A percentile compares a stretch with the other conserved stretches of the same genome.
These are phyloP conservation scores for Cheilosia soror DNA, from an alignment of 2,888 invertebrate species.

Conservation along the genomic window DNA sequence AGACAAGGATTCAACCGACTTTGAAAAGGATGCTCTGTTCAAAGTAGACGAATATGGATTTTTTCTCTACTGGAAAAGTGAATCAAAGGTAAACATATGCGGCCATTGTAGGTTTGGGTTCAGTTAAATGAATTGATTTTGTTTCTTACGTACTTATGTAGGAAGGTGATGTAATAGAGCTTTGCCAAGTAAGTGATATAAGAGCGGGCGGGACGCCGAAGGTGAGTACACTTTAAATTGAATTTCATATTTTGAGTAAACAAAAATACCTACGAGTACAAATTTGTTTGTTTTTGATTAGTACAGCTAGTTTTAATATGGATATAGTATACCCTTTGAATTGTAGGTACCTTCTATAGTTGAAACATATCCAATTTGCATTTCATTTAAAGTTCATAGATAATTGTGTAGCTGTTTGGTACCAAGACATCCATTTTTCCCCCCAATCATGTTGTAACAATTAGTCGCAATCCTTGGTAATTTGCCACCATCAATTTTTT, in stretches of 20 bases:
- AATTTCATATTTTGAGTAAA: background rate
- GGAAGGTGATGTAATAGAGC: conserved; percentile 99
- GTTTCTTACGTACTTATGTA: conserved; percentile 85
- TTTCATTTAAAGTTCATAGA: too few relatives aligned
- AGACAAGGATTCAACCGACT: conserved; percentile 96
- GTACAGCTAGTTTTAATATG: conserved; percentile 5
- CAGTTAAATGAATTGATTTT: conserved; percentile 15
- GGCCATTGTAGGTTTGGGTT: conserved; percentile 23
- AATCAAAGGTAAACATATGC: conserved; percentile 87
- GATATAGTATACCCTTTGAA: too few relatives aligned
- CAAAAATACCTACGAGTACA: conserved; percentile 11
- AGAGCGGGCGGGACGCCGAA: conserved; percentile 96
- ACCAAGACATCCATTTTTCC: too few relatives aligned
- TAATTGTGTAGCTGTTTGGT: too few relatives aligned
- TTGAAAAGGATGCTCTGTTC: conserved; percentile 94
- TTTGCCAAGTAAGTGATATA: conserved; percentile 99
- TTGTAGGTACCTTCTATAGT: too few relatives aligned
- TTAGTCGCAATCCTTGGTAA: too few relatives aligned
- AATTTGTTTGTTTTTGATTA: conserved; percentile 11
- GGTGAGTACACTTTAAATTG: conserved; percentile 85
- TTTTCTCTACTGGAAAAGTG: conserved; percentile 99
- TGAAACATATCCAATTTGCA: too few relatives aligned
- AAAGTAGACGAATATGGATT: conserved; percentile 99
- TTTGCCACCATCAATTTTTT: too few relatives aligned
- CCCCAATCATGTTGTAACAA: too few relatives aligned